A percentile compares a stretch with the other conserved stretches of the same genome.
These are phyloP conservation scores for Hippasteria phrygiana DNA, from an alignment of 53 echinoderm and acorn worm species.

Conservation along the genomic window DNA sequence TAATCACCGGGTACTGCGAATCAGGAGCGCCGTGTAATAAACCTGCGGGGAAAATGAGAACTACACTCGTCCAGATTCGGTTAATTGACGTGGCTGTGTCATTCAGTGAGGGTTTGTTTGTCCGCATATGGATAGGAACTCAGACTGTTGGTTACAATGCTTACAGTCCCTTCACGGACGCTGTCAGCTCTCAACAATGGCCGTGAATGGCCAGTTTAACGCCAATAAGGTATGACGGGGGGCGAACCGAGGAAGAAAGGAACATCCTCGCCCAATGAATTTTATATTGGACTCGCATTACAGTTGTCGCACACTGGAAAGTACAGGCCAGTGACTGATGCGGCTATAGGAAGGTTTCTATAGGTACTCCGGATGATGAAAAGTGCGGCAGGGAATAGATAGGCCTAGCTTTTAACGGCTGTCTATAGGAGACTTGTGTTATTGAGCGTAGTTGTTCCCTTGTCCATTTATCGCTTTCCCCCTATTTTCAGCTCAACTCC, in stretches of 20 bases:
- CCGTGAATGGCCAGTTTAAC: conserved; percentile 39
- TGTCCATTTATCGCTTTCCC: neutral
- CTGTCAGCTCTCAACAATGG: conserved; percentile 38
- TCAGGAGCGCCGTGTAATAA: conserved; percentile 36
- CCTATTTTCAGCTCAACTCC: neutral
- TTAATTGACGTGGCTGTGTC: conserved; percentile 58
- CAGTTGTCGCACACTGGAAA: conserved; percentile 28
- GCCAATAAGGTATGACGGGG: conserved; percentile 20
- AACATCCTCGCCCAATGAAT: conserved; percentile 52
- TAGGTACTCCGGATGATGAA: conserved; percentile 3
- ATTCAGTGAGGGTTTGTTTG: conserved; percentile 57
- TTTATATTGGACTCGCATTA: conserved; percentile 64
- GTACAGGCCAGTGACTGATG: conserved; percentile 39
- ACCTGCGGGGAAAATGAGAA: conserved; percentile 28
- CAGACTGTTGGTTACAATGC: neutral
- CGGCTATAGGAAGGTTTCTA: neutral
- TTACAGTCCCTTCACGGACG: neutral
- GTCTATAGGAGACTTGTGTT: neutral
- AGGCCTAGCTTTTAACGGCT: neutral
- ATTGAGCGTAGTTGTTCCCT: neutral
- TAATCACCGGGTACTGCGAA: conserved; percentile 22
- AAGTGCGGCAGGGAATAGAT: neutral
- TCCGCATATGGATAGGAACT: neutral
- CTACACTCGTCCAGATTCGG: conserved; percentile 32
- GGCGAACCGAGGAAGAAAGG: conserved; percentile 3